Conservation (phyloP, 2,113 vertebrate species). For the Tachysurus vachellii region DNA sequence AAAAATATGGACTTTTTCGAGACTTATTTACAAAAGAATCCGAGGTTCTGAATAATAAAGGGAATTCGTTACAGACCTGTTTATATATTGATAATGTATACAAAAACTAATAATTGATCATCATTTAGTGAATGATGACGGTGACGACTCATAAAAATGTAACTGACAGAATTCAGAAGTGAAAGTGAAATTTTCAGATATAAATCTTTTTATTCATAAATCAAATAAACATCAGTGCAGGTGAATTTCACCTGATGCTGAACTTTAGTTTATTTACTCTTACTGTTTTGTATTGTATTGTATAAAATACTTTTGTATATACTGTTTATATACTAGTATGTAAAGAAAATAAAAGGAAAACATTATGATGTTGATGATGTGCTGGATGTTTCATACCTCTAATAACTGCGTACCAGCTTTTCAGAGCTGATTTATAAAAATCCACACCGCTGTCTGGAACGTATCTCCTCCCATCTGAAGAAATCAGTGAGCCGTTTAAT, state of each 20-base stretch:
- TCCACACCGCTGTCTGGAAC: constrained; percentile 58
- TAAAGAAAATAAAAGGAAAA: background rate
- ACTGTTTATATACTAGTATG: background rate
- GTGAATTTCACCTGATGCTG: background rate
- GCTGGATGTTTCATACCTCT: constrained; percentile 61
- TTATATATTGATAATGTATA: background rate
- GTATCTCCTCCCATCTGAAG: constrained; percentile 72
- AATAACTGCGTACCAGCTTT: constrained; percentile 60
- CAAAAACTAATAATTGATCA: background rate
- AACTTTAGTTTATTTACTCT: background rate
- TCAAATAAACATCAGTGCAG: too few relatives aligned
- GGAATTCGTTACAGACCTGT: background rate
- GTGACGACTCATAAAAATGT: background rate
- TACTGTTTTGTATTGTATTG: too few relatives aligned
- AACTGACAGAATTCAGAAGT: background rate
- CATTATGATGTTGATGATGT: background rate
- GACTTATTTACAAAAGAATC: background rate
- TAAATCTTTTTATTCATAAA: background rate
- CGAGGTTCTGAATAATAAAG: background rate
- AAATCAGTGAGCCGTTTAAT: background rate
- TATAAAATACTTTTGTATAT: too few relatives aligned
- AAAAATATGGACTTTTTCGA: background rate
- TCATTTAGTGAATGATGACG: background rate
- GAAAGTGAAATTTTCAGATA: background rate
- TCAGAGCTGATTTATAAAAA: constrained; percentile 58